Evolutionary conservation across 2,113 vertebrate genomes (phyloP).

Genomic region (Lethenteron reissneri): DNA sequence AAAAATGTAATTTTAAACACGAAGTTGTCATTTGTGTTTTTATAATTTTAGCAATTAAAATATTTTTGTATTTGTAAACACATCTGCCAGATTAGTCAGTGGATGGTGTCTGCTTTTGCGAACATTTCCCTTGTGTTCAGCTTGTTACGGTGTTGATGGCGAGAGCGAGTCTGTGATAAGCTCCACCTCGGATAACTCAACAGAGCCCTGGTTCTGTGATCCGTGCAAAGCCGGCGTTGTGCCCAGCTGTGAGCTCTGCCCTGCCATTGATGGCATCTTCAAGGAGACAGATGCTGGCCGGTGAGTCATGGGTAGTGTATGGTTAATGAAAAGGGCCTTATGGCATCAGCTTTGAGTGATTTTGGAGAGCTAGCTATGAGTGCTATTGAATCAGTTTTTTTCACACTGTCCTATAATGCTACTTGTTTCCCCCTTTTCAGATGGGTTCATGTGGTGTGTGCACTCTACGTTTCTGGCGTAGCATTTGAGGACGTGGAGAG

Average conservation of each 20-base stretch:
- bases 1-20: too few relatives aligned
- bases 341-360: too few relatives aligned
- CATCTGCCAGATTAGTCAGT: background rate
- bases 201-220: constrained; percentile 95
- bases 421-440: constrained; percentile 21
- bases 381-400: too few relatives aligned
- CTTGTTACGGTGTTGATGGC: constrained; percentile 93
- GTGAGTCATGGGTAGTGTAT: constrained; percentile 20
- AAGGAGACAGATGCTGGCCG: constrained; percentile 96
- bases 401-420: too few relatives aligned
- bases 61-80: background rate
- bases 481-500: constrained; percentile 98
- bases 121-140: constrained; percentile 21
- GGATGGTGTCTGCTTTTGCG: too few relatives aligned
- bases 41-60: background rate
- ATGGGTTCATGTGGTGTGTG: constrained; percentile 97
- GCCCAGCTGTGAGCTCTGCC: constrained; percentile 85
- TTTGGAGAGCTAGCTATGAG: too few relatives aligned
- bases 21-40: background rate
- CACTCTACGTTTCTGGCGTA: constrained; percentile 87
- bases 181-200: constrained; percentile 92
- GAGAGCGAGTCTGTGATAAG: constrained; percentile 98
- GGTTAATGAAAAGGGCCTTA: too few relatives aligned
- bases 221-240: constrained; percentile 86
- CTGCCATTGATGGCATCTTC: constrained; percentile 93